Percentiles rank a stretch among this genome's conserved stretches.
Conservation (phyloP, 2,797 vertebrate species). For the Ctenopoma kingsleyae region DNA sequence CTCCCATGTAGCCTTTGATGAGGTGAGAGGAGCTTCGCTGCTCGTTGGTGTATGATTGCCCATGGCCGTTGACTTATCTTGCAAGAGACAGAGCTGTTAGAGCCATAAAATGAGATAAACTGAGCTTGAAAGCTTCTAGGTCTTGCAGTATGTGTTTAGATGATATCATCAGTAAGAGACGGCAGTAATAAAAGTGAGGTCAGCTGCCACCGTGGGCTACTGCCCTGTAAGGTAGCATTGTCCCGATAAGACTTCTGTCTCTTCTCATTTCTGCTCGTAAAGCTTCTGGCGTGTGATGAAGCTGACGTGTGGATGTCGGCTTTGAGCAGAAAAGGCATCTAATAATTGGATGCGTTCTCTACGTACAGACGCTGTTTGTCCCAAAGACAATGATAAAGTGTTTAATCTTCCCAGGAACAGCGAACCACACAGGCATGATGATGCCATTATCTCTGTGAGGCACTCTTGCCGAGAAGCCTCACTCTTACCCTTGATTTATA, state of each 20-base stretch:
- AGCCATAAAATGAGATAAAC: slow-evolving; percentile 68
- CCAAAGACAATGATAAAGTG: slow-evolving; percentile 82
- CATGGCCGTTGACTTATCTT: slow-evolving; percentile 50
- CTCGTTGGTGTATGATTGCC: slow-evolving; percentile 36
- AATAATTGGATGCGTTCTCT: slow-evolving; percentile 66
- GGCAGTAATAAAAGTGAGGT: slow-evolving; percentile 72
- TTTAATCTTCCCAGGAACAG: slow-evolving; percentile 82
- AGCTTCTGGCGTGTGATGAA: slow-evolving; percentile 39
- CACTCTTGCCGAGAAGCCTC: slow-evolving; percentile 61
- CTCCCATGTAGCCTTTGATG: slow-evolving; percentile 35
- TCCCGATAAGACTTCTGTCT: slow-evolving; percentile 59
- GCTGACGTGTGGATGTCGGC: slow-evolving; percentile 41
- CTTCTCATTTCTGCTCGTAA: slow-evolving; percentile 48
- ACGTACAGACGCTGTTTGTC: slow-evolving; percentile 63
- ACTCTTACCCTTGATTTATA: slow-evolving; percentile 77
- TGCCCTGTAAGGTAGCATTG: slow-evolving; percentile 52
- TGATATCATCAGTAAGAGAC: slow-evolving; percentile 75
- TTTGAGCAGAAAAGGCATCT: slow-evolving; percentile 55
- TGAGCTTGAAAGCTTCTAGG: slow-evolving; percentile 61
- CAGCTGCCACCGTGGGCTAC: slow-evolving; percentile 60
- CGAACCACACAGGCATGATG: slow-evolving; percentile 76
- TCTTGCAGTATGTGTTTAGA: slow-evolving; percentile 57
- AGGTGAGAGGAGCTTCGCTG: slow-evolving; percentile 39
- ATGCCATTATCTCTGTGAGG: slow-evolving; percentile 77
- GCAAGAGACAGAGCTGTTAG: slow-evolving; percentile 39